Conservation (phyloP, 2,113 vertebrate genomes). For the Smithornis capensis region DNA sequence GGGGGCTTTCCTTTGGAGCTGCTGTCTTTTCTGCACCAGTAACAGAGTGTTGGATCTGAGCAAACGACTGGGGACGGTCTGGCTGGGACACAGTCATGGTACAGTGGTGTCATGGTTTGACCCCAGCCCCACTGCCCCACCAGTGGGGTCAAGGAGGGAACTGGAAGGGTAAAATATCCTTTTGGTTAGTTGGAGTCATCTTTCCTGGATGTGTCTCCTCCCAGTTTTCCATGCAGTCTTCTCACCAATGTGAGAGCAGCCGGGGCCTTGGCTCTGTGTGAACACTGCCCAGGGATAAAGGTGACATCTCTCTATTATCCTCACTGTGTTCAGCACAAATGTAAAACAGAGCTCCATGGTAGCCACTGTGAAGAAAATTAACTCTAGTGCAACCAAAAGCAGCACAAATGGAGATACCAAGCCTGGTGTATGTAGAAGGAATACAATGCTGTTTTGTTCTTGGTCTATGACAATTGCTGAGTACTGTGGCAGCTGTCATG, state of each 20-base stretch:
- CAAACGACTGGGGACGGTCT: neutral
- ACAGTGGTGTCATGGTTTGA: neutral
- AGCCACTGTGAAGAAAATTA: neutral
- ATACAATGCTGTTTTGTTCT: neutral
- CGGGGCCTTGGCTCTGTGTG: neutral
- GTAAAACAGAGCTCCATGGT: neutral
- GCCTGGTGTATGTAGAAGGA: neutral
- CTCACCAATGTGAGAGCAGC: neutral
- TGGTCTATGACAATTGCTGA: neutral
- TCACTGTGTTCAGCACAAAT: neutral
- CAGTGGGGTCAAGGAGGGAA: neutral
- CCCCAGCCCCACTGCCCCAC: neutral
- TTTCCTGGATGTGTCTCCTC: accelerated
- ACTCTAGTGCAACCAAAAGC: neutral
- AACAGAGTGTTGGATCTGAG: neutral
- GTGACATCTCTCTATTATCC: neutral
- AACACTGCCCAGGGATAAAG: neutral
- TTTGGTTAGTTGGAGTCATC: neutral
- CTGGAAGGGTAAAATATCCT: neutral
- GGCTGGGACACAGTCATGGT: neutral
- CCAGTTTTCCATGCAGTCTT: neutral
- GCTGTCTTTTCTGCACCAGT: neutral
- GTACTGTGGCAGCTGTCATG: neutral
- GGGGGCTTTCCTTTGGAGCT: neutral
- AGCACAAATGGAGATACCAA: neutral